These are phyloP conservation scores for Sinopyrophorus schimmeli DNA, from an alignment of 2,888 invertebrate genomes.

Conservation along the genomic window DNA sequence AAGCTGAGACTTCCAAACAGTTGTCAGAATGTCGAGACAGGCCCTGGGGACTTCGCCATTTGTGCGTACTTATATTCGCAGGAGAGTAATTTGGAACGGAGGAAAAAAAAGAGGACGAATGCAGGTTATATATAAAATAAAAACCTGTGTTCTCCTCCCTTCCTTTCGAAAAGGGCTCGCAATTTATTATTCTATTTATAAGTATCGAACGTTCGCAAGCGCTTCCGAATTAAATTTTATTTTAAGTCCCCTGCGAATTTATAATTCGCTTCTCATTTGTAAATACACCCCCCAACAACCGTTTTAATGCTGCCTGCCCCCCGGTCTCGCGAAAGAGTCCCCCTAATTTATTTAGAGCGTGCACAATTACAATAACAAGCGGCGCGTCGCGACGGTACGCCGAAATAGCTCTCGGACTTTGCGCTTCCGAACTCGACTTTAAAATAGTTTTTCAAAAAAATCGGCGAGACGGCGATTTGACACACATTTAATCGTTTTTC, in stretches of 20 bases:
- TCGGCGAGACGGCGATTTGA: too few species aligned
- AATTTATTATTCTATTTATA: slow-evolving; percentile 16
- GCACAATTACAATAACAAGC: too few species aligned
- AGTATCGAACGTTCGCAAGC: slow-evolving; percentile 5
- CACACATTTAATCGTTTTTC: too few species aligned
- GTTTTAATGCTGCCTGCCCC: too few species aligned
- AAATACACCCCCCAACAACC: too few species aligned
- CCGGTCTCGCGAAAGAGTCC: too few species aligned
- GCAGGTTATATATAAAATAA: slow-evolving; percentile 16
- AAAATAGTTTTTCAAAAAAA: too few species aligned
- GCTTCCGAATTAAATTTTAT: slow-evolving; percentile 6
- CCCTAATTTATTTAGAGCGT: too few species aligned
- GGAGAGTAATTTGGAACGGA: slow-evolving; percentile 22
- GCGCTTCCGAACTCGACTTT: too few species aligned
- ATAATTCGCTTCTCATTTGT: too few species aligned
- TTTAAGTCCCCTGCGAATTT: slow-evolving; percentile 3
- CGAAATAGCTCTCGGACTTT: too few species aligned
- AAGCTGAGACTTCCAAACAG: slow-evolving; percentile 28
- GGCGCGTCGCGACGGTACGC: too few species aligned
- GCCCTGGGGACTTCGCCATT: slow-evolving; percentile 26
- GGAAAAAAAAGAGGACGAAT: slow-evolving; percentile 9
- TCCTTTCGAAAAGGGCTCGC: slow-evolving; percentile 4
- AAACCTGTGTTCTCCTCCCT: slow-evolving; percentile 2
- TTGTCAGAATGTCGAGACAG: slow-evolving; percentile 30
- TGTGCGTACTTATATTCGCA: slow-evolving; percentile 30